phyloP scores from a whole-genome alignment of 2,113 vertebrate species.

The Axis porcinus region DNA sequence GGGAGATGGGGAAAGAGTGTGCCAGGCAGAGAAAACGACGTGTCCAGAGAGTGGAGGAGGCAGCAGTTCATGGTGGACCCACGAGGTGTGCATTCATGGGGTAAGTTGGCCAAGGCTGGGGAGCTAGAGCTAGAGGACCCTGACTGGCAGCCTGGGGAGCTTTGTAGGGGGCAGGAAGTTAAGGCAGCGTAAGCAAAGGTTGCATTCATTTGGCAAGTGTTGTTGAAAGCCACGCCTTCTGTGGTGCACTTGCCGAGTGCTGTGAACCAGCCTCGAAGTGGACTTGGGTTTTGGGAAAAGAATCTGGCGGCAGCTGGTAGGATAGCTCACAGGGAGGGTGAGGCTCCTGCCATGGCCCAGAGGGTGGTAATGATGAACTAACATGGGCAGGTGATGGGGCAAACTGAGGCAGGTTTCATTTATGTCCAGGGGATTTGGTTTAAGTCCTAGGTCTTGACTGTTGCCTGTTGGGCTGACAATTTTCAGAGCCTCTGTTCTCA shows the following conservation, averaged over 20 bases:
- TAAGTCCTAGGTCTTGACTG: background rate
- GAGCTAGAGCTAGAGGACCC: background rate
- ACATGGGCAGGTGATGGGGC: rapidly evolving
- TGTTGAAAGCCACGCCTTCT: background rate
- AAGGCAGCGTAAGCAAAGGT: background rate
- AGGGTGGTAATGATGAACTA: background rate
- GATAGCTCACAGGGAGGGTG: background rate
- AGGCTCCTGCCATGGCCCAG: background rate
- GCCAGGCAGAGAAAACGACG: rapidly evolving
- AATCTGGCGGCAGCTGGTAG: background rate
- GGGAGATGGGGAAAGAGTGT: background rate
- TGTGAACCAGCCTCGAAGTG: background rate
- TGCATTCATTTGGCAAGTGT: background rate
- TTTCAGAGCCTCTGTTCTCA: background rate
- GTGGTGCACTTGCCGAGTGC: too few relatives aligned
- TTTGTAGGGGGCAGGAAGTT: background rate
- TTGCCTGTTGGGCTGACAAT: background rate
- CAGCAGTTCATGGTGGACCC: background rate
- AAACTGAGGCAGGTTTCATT: background rate
- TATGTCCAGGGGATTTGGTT: background rate
- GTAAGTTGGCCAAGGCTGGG: too few relatives aligned
- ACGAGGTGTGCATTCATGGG: background rate
- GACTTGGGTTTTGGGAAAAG: background rate
- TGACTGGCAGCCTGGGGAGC: background rate
- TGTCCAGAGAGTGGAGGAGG: background rate